Conservation (phyloP, 2,797 vertebrate genomes). For the Potorous gilbertii region DNA sequence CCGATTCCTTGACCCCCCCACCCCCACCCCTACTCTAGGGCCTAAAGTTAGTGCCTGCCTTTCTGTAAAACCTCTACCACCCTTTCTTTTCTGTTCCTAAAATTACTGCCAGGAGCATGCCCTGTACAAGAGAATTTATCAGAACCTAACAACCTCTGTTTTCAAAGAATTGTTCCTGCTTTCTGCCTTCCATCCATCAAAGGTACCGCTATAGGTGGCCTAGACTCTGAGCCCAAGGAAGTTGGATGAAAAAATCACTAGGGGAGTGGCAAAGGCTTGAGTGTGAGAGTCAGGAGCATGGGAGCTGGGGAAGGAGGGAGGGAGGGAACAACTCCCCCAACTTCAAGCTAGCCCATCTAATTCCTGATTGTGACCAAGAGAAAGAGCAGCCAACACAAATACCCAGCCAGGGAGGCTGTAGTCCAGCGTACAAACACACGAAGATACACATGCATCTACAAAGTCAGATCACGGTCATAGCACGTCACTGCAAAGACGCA, state of each 20-base stretch:
- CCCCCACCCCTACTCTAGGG: neutral
- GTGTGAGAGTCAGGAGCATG: neutral
- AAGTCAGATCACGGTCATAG: neutral
- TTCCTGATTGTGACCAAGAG: constrained; percentile 52
- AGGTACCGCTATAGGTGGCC: neutral
- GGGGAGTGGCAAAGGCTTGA: neutral
- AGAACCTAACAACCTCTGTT: neutral
- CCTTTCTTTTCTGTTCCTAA: neutral
- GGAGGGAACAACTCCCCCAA: neutral
- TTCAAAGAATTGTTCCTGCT: neutral
- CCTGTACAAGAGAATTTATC: neutral
- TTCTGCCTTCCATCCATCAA: neutral
- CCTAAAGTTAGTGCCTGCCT: neutral
- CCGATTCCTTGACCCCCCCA: neutral
- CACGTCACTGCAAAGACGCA: neutral
- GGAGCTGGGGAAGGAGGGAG: neutral
- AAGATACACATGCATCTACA: neutral
- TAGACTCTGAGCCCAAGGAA: neutral
- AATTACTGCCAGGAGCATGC: neutral
- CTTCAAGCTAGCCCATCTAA: constrained; percentile 31
- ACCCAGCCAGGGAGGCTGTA: constrained; percentile 38
- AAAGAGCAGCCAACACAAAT: constrained; percentile 54
- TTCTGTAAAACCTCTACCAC: neutral
- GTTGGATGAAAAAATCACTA: constrained; percentile 45
- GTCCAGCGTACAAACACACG: neutral